Base-by-base conservation (phyloP, 2,888 invertebrate genomes). In the Cyaniris semiargus region DNA sequence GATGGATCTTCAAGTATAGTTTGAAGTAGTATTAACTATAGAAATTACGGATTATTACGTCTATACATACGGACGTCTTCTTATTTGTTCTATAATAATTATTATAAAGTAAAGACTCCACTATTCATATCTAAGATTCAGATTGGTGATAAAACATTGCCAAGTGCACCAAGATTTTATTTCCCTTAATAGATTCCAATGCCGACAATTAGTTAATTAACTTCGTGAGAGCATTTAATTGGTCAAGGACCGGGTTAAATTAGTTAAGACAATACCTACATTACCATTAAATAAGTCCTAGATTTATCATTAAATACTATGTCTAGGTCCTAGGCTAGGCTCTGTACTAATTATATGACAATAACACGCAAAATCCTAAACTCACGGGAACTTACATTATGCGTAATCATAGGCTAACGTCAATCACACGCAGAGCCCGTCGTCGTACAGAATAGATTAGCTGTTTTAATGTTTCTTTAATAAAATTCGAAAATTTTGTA, bases 181-280 rank as follows among this genome's bases (percentile, higher is more conserved):
- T 74, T 48, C 74, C 23, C 15, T 7, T 53, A 74, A 74, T 48
- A 10, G 48, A 18, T 18, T 53, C 1, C 53, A 53, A 53, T 53
- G 53, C 53, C 53, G 18, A 23, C 18, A 18, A 18, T 74, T 48
- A 18, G 27, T 27, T 74, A 27, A 31, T 74, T 74, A 27, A 48
- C 48, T 18, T 23, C 5, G 53, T 53, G 8, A 74, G 53, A 48
- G 48, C 53, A 13, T 44, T 38, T 72, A 44, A 74, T 74, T 53
- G 74, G 74, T 74, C 74, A 74, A 74, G 74, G 74, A 23, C 44
- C 7, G 7, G 48, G 53, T 74, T 48, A 27, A 27, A 53, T 53
- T 15, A 74, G 6, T 74, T 74, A 71, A 34, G 38, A 71, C 71
- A 71, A 66, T 66, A 66, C 27, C 66, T 31, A 66, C 18, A 71